Percentiles rank a stretch among this genome's conserved stretches.
These are phyloP conservation scores for Smittia sp. DNA, from an alignment of 2,888 invertebrate genomes.

Conservation along the genomic window DNA sequence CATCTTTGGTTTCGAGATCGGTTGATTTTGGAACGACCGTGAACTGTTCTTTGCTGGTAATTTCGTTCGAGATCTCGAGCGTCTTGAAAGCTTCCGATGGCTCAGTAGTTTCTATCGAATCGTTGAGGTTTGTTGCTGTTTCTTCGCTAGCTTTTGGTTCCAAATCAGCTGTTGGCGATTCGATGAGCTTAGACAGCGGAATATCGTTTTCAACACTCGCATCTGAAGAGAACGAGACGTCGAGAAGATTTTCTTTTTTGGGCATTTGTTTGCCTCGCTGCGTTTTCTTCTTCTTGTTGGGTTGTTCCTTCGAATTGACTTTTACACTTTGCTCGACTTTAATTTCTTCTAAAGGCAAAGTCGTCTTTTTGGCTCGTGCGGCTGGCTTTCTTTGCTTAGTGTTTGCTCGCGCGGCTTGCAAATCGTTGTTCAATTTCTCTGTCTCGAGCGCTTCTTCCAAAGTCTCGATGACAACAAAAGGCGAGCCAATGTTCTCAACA, in stretches of 20 bases:
- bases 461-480: background rate
- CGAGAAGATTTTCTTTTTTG: background rate
- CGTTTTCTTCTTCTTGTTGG: background rate
- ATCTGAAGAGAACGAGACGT: constrained; percentile 29
- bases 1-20: background rate
- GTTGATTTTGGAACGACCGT: background rate
- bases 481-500: background rate
- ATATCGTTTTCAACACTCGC: constrained; percentile 35
- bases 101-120: background rate
- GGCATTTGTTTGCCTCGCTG: background rate
- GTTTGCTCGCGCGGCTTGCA: too few species aligned
- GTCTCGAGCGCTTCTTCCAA: background rate
- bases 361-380: background rate
- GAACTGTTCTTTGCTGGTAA: background rate
- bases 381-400: too few species aligned
- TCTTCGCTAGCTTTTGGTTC: background rate
- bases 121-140: background rate
- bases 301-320: background rate
- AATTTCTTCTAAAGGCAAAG: background rate
- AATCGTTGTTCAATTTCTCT: background rate
- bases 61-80: background rate
- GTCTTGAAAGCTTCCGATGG: background rate
- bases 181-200: constrained; percentile 15
- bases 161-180: background rate
- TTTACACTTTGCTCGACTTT: background rate